Evolutionary conservation across 1,140 invertebrate species (phyloP).

Genomic region (Tetraneura akinire): DNA sequence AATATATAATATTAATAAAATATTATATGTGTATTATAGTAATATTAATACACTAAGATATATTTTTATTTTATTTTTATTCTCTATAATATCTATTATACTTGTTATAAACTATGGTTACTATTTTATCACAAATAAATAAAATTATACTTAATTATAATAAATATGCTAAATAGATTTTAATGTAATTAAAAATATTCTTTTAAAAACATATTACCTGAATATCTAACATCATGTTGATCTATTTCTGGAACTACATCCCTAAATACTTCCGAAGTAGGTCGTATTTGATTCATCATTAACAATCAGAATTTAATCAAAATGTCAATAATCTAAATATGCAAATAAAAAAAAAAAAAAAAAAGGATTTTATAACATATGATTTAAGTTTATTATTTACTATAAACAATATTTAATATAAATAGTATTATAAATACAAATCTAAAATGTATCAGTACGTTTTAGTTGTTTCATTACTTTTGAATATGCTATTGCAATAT

Average conservation of each 20-base stretch:
- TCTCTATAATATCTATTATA: too few relatives aligned
- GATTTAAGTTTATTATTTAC: background rate
- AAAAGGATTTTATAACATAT: slow-evolving; percentile 4
- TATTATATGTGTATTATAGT: too few relatives aligned
- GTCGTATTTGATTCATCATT: background rate
- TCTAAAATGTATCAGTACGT: background rate
- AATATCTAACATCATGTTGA: slow-evolving; percentile 37
- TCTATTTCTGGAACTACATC: slow-evolving; percentile 16
- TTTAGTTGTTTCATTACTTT: background rate
- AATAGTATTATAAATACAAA: background rate
- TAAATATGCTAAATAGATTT: too few relatives aligned
- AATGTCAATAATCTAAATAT: background rate
- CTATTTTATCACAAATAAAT: too few relatives aligned
- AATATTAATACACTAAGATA: too few relatives aligned
- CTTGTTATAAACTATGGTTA: too few relatives aligned
- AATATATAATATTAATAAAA: too few relatives aligned
- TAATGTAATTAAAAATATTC: too few relatives aligned
- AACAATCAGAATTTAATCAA: background rate
- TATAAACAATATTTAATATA: slow-evolving; percentile 10
- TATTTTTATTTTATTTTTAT: too few relatives aligned
- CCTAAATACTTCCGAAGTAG: background rate
- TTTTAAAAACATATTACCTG: background rate
- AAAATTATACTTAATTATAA: too few relatives aligned
- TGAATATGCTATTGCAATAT: background rate
- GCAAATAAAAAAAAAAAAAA: slow-evolving; percentile 13